Percentiles rank a stretch among this genome's conserved stretches.
phyloP scores from a whole-genome alignment of 2,888 invertebrate genomes.

The Macrophya alboannulata region DNA sequence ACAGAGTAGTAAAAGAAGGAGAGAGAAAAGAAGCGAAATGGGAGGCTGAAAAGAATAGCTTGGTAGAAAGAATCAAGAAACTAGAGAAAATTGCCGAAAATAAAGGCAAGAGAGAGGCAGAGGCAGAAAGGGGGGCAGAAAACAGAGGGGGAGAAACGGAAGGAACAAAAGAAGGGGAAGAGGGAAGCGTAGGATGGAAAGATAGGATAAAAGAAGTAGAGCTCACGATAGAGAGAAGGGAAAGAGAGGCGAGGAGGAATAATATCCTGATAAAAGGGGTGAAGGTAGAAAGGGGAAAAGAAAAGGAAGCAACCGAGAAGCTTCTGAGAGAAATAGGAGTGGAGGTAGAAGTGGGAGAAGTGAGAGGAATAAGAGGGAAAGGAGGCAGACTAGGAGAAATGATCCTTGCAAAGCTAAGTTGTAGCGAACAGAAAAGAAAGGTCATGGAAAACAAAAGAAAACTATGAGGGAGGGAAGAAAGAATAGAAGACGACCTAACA shows the following conservation, averaged over 20 bases:
- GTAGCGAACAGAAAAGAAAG: neutral
- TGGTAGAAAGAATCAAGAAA: neutral
- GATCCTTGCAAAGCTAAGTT: neutral
- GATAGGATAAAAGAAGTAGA: constrained; percentile 17
- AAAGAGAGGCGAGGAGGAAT: neutral
- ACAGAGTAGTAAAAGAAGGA: neutral
- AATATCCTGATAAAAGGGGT: neutral
- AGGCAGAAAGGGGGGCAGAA: neutral
- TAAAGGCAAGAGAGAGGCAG: neutral
- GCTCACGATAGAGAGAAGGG: neutral
- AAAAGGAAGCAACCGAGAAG: too few species aligned
- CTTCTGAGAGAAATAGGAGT: neutral
- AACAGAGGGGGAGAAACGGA: neutral
- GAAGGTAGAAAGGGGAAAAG: constrained; percentile 5
- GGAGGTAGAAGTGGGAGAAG: neutral
- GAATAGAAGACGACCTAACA: neutral
- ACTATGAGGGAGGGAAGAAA: neutral
- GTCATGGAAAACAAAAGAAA: neutral
- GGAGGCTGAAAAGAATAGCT: too few species aligned
- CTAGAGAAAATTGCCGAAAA: neutral
- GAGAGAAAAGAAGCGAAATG: neutral
- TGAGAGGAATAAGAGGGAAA: too few species aligned
- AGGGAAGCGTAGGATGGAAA: neutral
- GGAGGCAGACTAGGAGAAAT: neutral
- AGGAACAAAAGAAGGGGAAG: too few species aligned